Base-by-base conservation (phyloP, 2,888 invertebrate species). In the Biston stratarius region DNA sequence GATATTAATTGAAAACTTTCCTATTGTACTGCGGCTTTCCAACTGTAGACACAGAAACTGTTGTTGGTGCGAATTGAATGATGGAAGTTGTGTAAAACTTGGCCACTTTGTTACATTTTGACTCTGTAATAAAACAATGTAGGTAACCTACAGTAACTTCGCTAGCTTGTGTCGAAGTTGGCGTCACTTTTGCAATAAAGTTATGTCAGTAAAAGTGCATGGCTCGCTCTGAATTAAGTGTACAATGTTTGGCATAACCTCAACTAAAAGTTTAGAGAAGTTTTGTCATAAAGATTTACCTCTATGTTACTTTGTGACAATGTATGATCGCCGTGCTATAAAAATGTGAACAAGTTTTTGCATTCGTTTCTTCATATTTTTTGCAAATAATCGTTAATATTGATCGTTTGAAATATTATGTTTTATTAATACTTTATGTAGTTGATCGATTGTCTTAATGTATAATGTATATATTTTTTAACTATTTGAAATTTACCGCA, bases 1-100 rank as follows among this genome's bases (percentile, higher is more conserved):
- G 93, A 93, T 94, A 94, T 92, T 93, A 91, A 91, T 91, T 89
- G 89, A 91, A 83, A 91, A 86, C 84, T 90, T 88, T 91, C 89
- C 86, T 91, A 89, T 85, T 82, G 83, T 86, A 85, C 80, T 83
- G 81, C 80, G 83, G 86, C 84, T 89, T 85, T 83, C 82, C 71
- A 82, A 82, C 84, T 86, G 81, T 84, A 83, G 83, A 87, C 85
- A 83, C 82, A 80, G 83, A 79, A 80, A 82, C 71, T 73, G 57
- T 67, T 66, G 67, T 60, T 66, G 45, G 61, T 60, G 60, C 40
- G 59, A 45, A 68, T 65, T 67, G 51, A 63, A 57, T 52, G 67
- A 58, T 58, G 61, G 49, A 58, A 53, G 64, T 55, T 56, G 47
- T 38, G 15, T 56, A 10, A 15, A 57, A 61, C 45, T 64, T 64